Base-by-base conservation (phyloP, 2,113 vertebrate species). In the Ammospiza caudacuta region DNA sequence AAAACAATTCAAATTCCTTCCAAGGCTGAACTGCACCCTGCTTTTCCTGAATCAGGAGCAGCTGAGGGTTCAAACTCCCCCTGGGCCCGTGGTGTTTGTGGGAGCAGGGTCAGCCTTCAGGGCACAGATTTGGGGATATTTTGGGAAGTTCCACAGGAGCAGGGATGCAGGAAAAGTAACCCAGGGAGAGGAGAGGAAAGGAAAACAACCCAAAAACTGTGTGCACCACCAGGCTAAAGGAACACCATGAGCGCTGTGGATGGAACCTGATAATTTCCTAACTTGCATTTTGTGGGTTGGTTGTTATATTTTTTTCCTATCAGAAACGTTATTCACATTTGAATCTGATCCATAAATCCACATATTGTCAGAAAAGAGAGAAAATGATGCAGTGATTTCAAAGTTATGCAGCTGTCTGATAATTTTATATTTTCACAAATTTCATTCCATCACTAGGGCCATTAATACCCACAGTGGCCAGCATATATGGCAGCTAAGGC, bases 161-260 rank as follows among this genome's bases (percentile, higher is more conserved):
- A 64, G 39, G 16, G 24, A 33, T 37, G 19, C 49, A 72, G 73
- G 33, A 39, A 66, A 87, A 31, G 12, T 5, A 24, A 59, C 5
- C 5, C 58, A 64, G 29, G 9, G 49, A 37, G 6, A 12, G 20
- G 9, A 33, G 11, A n/a, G 9, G 16, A 18, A 41, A 37, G 14
- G 18, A 35, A 43, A 39, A 15, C 14, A 62, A 22, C 13, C 9
- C 21, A 15, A 63, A 55, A 46, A 28, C 5, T 13, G 3, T 28
- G 19, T 21, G 27, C 15, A 61, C 3, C 12, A 17, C n/a, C 44
- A 46, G 18, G 52, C 21, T 67, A 76, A 63, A 47, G 33, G 44
- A 88, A 57, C 21, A 12, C 5, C 52, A 8, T 1, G 2, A 68
- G 2, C 0, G 0, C 17, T 49, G 39, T 7, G 19, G 33, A 54